A percentile compares a stretch with the other conserved stretches of the same genome.
phyloP scores from a whole-genome alignment of 2,113 vertebrate genomes.

The Chelonoidis abingdonii region DNA sequence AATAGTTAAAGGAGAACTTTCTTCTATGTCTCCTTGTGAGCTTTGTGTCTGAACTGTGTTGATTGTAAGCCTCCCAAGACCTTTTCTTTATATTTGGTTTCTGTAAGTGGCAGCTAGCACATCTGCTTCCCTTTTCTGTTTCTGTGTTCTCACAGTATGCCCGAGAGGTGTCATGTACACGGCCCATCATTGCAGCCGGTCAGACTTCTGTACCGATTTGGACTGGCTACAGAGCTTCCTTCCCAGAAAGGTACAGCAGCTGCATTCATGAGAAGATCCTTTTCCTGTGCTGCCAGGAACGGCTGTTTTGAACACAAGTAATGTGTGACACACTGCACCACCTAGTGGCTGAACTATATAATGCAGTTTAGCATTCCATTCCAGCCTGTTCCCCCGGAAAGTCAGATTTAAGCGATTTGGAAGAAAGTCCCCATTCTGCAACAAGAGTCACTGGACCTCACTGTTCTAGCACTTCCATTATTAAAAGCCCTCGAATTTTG shows the following conservation, averaged over 20 bases:
- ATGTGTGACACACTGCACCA: background rate
- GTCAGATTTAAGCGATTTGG: background rate
- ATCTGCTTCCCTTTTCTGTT: background rate
- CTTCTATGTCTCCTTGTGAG: fast-evolving
- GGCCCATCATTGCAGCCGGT: background rate
- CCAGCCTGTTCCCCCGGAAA: background rate
- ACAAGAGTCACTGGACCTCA: background rate
- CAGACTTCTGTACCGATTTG: too few species aligned
- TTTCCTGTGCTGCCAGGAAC: background rate
- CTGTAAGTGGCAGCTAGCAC: background rate
- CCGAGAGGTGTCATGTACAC: too few species aligned
- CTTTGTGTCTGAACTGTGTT: background rate
- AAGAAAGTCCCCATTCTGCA: background rate
- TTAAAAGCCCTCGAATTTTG: background rate
- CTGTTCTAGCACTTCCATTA: background rate
- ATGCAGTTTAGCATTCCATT: background rate
- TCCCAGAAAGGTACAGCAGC: background rate
- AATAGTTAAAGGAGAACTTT: background rate
- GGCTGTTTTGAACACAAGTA: background rate
- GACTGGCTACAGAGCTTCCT: too few species aligned
- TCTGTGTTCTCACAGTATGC: background rate
- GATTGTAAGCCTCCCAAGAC: background rate
- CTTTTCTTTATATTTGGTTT: background rate
- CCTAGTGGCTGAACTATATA: background rate
- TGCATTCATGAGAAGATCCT: background rate